A percentile compares a stretch with the other conserved stretches of the same genome.
phyloP scores from a whole-genome alignment of 1,140 invertebrate genomes.

The Drosophila teissieri region DNA sequence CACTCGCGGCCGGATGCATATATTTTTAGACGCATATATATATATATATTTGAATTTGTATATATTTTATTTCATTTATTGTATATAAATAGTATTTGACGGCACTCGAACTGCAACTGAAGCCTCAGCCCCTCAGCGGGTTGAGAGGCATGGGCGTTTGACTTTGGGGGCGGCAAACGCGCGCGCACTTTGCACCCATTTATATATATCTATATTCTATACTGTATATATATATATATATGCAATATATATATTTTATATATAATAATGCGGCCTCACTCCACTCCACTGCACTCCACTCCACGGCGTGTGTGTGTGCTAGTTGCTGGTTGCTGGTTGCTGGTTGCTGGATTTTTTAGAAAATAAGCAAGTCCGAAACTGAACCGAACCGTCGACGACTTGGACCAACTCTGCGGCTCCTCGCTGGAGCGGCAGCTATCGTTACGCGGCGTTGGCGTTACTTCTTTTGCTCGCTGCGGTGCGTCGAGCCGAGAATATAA shows the following conservation, averaged over 20 bases:
- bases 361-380: conserved; percentile 83
- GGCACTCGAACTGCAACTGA: conserved; percentile 61
- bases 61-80: conserved; percentile 80
- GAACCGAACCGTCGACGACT: conserved; percentile 82
- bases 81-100: conserved; percentile 78
- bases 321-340: conserved; percentile 33
- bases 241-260: conserved; percentile 73
- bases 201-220: conserved; percentile 65
- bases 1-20: conserved; percentile 35
- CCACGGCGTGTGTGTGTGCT: conserved; percentile 53
- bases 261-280: conserved; percentile 70
- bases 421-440: conserved; percentile 40
- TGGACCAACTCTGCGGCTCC: conserved; percentile 72
- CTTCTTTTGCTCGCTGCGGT: conserved; percentile 68
- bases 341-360: conserved; percentile 65
- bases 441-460: conserved; percentile 41
- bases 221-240: conserved; percentile 65
- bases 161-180: conserved; percentile 65
- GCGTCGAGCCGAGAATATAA: conserved; percentile 83
- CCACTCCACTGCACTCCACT: conserved; percentile 40
- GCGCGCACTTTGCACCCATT: conserved; percentile 70
- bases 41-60: conserved; percentile 37
- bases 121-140: conserved; percentile 34
- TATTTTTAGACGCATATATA: conserved; percentile 31
- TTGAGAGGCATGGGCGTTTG: conserved; percentile 21